Base-by-base conservation (phyloP, 2,113 vertebrate genomes). In the Thomomys bottae region DNA sequence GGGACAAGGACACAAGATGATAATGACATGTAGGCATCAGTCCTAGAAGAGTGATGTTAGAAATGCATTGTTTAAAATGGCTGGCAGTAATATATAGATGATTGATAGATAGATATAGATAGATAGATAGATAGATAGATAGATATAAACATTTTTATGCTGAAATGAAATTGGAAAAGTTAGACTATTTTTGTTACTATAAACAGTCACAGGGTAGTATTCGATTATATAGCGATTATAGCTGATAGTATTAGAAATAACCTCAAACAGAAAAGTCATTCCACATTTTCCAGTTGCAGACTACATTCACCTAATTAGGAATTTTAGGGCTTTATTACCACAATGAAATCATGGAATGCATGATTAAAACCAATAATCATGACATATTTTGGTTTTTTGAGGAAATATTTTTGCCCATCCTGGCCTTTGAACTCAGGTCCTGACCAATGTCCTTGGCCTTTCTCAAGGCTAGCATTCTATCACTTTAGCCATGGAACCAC, bases 11-110 rank as follows among this genome's bases (percentile, higher is more conserved):
- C 86, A 86, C 49, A 77, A 86, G 84, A 93, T 92, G 94, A 94
- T 96, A 96, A 97, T 95, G 68, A 90, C 94, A 95, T 95, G 93
- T 90, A 96, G 96, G 95, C 95, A 90, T 88, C 81, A 76, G 84
- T 95, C 96, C 95, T 96, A 90, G 94, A 95, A 93, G 89, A 34
- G 42, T 28, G 23, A 66, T 90, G 63, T 78, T 95, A 90, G 88
- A 90, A 95, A 95, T 93, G n/a, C 88, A 92, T 87, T 38, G 59
- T 84, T 45, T 95, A 93, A 93, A 95, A 84, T 28, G 83, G 76
- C 90, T 97, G 93, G 95, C 95, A 94, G 87, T 90, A 90, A 54
- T 1, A 94, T n/a, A n/a, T n/a, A n/a, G n/a, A n/a, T n/a, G n/a
- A n/a, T n/a, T n/a, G n/a, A n/a, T n/a, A n/a, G n/a, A n/a, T n/a